Base-by-base conservation (phyloP, 2,113 vertebrate species). In the Oncorhynchus nerka region DNA sequence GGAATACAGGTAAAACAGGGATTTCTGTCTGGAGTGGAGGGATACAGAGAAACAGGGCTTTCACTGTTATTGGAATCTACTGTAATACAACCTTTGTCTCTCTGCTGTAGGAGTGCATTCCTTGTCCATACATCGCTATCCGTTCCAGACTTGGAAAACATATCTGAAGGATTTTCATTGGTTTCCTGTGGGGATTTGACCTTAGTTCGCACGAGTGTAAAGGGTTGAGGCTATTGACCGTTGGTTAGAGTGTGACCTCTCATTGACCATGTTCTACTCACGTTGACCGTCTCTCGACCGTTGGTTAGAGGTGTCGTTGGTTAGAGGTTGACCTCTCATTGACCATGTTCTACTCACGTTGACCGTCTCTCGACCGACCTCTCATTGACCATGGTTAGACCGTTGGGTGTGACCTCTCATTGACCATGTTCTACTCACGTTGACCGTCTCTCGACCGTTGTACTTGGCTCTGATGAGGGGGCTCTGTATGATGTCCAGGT, bases 381-480 rank as follows among this genome's bases (percentile, higher is more conserved):
- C 28, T 28, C 3, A 28, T 28, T 28, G 28, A 28, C 28, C 28
- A 28, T 28, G 57, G 57, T 61, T 61, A n/a, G 20, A 9, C n/a
- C n/a, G n/a, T n/a, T n/a, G n/a, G 15, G 57, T 20, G n/a, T 68
- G 66, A 32, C 9, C 65, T 13, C 26, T 67, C 59, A 61, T 15
- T 61, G 59, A 61, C 59, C 16, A n/a, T 15, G 59, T 51, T 11
- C 19, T 24, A 95, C 96, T 96, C 93, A 99, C 98, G 0, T 98
- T 99, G 84, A 97, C 87, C 0, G 97, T 96, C 74, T 99, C 98
- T 57, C 95, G 95, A 9, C 91, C 94, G 20, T 95, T 97, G 0
- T 98, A 97, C 85, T 97, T 98, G 81, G 97, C 97, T 81, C 98
- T 94, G 91, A 99, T 97, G 87, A 97, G 96, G 1, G 98, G 98